phyloP scores from a whole-genome alignment of 2,888 invertebrate species.

The Meandrusa payeni region DNA sequence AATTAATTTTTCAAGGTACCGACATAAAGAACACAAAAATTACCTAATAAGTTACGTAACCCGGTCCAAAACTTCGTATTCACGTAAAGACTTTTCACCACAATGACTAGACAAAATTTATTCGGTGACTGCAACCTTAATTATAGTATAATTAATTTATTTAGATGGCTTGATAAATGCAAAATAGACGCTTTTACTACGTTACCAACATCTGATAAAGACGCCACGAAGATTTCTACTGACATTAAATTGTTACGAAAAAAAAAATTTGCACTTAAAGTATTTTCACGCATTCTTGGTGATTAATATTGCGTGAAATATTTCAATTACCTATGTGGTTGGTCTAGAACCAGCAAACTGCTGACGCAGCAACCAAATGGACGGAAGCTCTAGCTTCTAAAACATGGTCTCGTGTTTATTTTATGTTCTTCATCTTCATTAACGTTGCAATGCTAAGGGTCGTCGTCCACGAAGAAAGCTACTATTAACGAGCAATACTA shows the following conservation, averaged over 20 bases:
- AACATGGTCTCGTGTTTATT: too few species aligned
- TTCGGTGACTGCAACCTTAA: conserved; percentile 7
- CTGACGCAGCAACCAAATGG: too few species aligned
- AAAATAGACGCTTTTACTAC: conserved; percentile 12
- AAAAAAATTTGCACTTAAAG: conserved; percentile 1
- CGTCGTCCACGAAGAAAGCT: too few species aligned
- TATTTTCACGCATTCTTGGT: conserved; percentile 4
- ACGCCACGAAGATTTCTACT: conserved; percentile 3
- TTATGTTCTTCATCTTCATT: too few species aligned
- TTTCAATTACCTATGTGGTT: too few species aligned
- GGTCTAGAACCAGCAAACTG: too few species aligned
- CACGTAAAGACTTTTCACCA: not conserved
- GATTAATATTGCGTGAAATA: not conserved
- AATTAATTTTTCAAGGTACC: not conserved
- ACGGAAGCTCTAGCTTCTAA: too few species aligned
- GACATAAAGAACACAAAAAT: not conserved
- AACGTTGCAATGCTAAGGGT: too few species aligned
- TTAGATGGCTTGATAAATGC: conserved; percentile 16
- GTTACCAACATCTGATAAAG: conserved; percentile 14
- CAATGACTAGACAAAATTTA: conserved; percentile 14
- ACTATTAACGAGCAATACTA: too few species aligned
- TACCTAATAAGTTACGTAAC: not conserved
- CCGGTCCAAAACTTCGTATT: not conserved
- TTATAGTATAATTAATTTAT: conserved; percentile 18
- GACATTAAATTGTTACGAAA: conserved; percentile 9